Evolutionary conservation across 2,797 vertebrate genomes (phyloP).

Genomic region (Lacerta bilineata): DNA sequence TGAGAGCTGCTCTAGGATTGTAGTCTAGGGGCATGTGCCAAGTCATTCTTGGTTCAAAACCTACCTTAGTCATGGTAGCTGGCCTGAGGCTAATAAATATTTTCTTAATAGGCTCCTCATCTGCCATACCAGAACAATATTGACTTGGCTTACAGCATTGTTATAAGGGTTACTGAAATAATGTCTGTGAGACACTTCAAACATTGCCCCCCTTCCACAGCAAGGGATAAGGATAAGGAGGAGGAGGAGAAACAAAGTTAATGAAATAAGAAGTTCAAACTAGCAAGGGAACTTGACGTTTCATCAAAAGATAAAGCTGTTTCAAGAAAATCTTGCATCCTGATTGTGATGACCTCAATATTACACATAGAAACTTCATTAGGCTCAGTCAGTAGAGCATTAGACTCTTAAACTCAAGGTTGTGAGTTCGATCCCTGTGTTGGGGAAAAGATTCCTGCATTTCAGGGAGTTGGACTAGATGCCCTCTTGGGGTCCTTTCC

Average conservation of each 20-base stretch:
- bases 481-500: too few relatives aligned
- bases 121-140: not conserved
- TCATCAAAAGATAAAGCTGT: not conserved
- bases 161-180: not conserved
- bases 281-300: not conserved
- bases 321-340: not conserved
- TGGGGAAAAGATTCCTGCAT: too few relatives aligned
- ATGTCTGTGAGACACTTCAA: not conserved
- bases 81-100: not conserved
- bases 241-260: not conserved
- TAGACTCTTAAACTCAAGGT: too few relatives aligned
- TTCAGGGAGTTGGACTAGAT: too few relatives aligned
- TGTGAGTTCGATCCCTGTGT: too few relatives aligned
- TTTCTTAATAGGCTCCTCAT: not conserved
- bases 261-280: not conserved
- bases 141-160: not conserved
- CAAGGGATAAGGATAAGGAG: not conserved
- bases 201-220: not conserved
- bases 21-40: not conserved
- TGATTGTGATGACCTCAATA: too few relatives aligned
- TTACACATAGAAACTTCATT: not conserved
- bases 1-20: not conserved
- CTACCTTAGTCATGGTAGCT: not conserved
- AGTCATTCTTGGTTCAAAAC: not conserved
- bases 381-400: too few relatives aligned